phyloP scores from a whole-genome alignment of 2,113 vertebrate species.

The Catharus fuscescens region DNA sequence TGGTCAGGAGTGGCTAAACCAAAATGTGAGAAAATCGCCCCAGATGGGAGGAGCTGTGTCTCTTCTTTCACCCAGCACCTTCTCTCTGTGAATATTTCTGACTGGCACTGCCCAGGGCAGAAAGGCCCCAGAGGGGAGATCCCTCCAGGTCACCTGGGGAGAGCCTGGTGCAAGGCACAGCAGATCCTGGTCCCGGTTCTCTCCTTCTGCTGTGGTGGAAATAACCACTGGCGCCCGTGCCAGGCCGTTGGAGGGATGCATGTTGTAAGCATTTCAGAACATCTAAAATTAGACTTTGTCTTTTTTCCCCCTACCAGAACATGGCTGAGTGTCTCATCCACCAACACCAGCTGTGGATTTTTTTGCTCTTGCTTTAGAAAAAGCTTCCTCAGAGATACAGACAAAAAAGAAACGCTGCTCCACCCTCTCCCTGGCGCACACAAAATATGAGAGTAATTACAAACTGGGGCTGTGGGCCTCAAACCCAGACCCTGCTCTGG shows the following conservation, averaged over 20 bases:
- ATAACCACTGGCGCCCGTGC: neutral
- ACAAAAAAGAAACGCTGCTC: neutral
- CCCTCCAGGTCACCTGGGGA: neutral
- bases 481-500: neutral
- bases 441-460: neutral
- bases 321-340: neutral
- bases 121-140: rapidly evolving
- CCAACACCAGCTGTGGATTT: constrained; percentile 5
- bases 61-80: neutral
- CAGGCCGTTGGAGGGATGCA: neutral
- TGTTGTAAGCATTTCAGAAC: neutral
- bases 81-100: rapidly evolving
- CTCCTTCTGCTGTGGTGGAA: neutral
- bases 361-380: neutral
- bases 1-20: neutral
- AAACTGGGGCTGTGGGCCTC: neutral
- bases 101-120: neutral
- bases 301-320: neutral
- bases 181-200: neutral
- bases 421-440: neutral
- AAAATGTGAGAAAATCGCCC: neutral
- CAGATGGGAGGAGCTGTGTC: rapidly evolving
- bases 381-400: neutral
- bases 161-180: neutral
- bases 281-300: constrained; percentile 6